phyloP scores from a whole-genome alignment of 2,888 invertebrate genomes.

The Lithodes maja region DNA sequence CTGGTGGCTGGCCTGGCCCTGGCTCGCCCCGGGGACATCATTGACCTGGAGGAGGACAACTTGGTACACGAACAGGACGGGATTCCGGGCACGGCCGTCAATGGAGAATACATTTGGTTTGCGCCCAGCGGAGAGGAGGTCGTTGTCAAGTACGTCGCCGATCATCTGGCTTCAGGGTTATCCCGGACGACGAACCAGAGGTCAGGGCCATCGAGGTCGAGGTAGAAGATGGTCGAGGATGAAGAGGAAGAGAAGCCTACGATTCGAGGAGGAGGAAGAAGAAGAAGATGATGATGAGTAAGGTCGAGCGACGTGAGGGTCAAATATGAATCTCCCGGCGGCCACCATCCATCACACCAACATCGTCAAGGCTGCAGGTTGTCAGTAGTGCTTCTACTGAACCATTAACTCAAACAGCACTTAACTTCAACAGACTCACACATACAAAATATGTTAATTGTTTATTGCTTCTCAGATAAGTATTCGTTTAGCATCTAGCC shows the following conservation, averaged over 20 bases:
- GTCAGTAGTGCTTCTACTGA: no score
- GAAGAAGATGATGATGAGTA: background rate
- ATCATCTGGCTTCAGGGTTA: slow-evolving; percentile 35
- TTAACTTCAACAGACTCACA: no score
- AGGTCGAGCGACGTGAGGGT: background rate
- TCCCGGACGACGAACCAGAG: no score
- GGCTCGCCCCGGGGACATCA: slow-evolving; percentile 59
- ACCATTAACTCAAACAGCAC: no score
- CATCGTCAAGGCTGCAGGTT: no score
- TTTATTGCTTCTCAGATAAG: no score
- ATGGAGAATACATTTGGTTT: slow-evolving; percentile 64
- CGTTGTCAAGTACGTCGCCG: slow-evolving; percentile 63
- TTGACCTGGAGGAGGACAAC: slow-evolving; percentile 61
- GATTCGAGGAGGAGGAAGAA: slow-evolving; percentile 5
- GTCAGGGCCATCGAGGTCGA: background rate
- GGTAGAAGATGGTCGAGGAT: background rate
- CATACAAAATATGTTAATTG: no score
- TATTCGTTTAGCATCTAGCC: no score
- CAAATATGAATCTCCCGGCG: no score
- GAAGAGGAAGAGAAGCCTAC: background rate
- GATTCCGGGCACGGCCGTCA: slow-evolving; percentile 49
- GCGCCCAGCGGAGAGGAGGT: slow-evolving; percentile 58
- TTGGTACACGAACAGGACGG: slow-evolving; percentile 66
- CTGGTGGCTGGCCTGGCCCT: slow-evolving; percentile 47
- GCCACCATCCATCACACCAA: no score